Conservation (phyloP, 2,888 invertebrate species). For the Julus scanicus region DNA sequence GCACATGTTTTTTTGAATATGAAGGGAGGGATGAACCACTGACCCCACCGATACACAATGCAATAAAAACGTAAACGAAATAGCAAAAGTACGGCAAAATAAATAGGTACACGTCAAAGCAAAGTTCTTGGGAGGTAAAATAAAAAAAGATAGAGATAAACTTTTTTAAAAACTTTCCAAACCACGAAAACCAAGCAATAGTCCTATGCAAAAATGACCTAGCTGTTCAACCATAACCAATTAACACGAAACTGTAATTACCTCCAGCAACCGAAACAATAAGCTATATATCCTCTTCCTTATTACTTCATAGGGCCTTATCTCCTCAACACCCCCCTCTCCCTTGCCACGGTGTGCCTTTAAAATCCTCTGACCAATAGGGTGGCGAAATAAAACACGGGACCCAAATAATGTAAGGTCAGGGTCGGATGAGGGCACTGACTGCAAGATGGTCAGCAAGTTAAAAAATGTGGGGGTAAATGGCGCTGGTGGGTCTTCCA, state of each 20-base stretch:
- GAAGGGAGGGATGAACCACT: neutral
- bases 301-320: constrained; percentile 39
- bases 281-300: constrained; percentile 36
- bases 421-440: constrained; percentile 40
- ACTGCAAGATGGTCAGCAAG: neutral
- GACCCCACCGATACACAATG: constrained; percentile 8
- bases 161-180: neutral
- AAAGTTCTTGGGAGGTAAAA: neutral
- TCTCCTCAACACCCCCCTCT: neutral
- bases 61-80: neutral
- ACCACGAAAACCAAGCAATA: neutral
- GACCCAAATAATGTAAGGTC: constrained; percentile 11
- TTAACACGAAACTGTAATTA: neutral
- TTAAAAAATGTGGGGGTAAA: constrained; percentile 36
- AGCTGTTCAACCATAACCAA: constrained; percentile 1
- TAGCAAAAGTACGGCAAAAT: neutral
- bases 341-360: neutral
- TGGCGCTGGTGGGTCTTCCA: constrained; percentile 43
- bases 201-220: neutral
- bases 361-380: neutral
- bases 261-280: neutral
- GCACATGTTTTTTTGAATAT: constrained; percentile 22
- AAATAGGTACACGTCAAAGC: neutral
- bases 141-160: neutral
- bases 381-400: neutral